Percentiles rank a stretch among this genome's conserved stretches.
These are phyloP conservation scores for Plutella xylostella DNA, from an alignment of 2,888 invertebrate genomes.

Conservation along the genomic window DNA sequence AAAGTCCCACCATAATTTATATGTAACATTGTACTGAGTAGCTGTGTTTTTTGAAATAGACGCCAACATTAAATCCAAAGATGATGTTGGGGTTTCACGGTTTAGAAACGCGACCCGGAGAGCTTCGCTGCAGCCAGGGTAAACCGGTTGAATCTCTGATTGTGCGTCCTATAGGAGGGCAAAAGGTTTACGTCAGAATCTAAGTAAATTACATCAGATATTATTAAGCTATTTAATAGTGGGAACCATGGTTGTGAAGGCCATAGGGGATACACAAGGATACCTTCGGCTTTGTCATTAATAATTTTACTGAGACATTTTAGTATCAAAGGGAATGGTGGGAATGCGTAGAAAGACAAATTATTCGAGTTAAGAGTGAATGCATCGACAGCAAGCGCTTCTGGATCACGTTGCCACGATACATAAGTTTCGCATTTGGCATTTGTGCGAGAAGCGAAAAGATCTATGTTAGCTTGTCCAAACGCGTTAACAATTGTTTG, in stretches of 20 bases:
- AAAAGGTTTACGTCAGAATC: too few species aligned
- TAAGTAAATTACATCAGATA: too few species aligned
- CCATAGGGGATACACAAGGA: conserved; percentile 10
- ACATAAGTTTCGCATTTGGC: background rate
- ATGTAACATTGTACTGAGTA: too few species aligned
- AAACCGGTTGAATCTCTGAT: too few species aligned
- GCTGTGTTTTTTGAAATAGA: too few species aligned
- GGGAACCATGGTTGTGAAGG: background rate
- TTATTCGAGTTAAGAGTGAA: background rate
- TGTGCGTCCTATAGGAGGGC: too few species aligned
- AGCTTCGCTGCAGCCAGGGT: too few species aligned
- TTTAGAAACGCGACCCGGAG: too few species aligned
- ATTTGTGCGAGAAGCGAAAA: background rate
- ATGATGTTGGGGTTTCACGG: too few species aligned
- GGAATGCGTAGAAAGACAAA: conserved; percentile 15
- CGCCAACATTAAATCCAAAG: too few species aligned
- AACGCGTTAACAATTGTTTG: background rate
- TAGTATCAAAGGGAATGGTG: conserved; percentile 13
- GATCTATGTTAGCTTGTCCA: background rate
- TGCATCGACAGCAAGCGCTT: background rate
- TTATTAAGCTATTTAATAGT: too few species aligned
- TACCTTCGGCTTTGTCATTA: conserved; percentile 12
- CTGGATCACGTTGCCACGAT: background rate
- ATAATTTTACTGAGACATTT: conserved; percentile 13
- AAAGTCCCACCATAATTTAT: too few species aligned